These are phyloP conservation scores for Apocheima hispidaria DNA, from an alignment of 2,888 invertebrate genomes.

Conservation along the genomic window DNA sequence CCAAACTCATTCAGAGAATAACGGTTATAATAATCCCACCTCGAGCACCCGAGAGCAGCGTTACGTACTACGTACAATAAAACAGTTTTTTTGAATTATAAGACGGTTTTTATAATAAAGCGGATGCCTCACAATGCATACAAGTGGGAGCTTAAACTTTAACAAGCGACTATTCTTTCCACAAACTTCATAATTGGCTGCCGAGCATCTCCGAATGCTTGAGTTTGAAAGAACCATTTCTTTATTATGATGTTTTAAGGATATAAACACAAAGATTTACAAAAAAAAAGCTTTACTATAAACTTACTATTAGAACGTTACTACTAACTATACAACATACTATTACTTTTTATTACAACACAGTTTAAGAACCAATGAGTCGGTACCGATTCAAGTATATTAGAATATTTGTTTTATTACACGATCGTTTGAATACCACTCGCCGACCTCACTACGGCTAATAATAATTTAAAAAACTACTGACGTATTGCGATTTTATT, in stretches of 20 bases:
- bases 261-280: background rate
- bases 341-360: no score
- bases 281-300: no score
- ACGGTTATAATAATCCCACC: conserved; percentile 14
- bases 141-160: conserved; percentile 40
- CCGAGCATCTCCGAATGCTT: conserved; percentile 1
- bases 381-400: no score
- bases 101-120: conserved; percentile 14
- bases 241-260: background rate
- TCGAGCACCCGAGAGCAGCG: conserved; percentile 2
- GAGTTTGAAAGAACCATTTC: background rate
- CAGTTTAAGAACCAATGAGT: no score
- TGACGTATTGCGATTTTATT: conserved; percentile 39
- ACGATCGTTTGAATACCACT: no score
- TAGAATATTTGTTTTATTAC: no score
- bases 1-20: conserved; percentile 9
- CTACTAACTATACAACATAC: no score
- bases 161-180: conserved; percentile 54
- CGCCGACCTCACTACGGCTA: background rate
- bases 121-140: conserved; percentile 23
- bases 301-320: background rate
- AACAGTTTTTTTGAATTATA: conserved; percentile 11
- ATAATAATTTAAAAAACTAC: conserved; percentile 20
- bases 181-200: conserved; percentile 59
- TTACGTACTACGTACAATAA: conserved; percentile 14